Evolutionary conservation across 1,140 invertebrate species (phyloP).

Genomic region (Pseudobourletiella spinata): DNA sequence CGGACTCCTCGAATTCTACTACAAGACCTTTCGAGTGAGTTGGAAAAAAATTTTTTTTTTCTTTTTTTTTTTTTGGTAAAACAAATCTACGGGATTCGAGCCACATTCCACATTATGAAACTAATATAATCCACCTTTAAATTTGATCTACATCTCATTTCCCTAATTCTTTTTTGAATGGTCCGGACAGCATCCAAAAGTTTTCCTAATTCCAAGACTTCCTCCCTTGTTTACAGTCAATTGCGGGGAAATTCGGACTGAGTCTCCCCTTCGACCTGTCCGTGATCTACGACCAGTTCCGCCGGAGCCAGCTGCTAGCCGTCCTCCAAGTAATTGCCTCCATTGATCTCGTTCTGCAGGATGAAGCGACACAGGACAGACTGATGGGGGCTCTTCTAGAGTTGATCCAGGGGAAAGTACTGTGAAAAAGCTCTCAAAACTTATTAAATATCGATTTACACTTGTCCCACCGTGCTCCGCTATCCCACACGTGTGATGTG

Average conservation of each 20-base stretch:
- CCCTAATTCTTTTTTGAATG: no score
- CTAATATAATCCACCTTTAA: not conserved
- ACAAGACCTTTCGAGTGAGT: slow-evolving; percentile 40
- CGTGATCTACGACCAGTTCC: slow-evolving; percentile 47
- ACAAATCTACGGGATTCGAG: no score
- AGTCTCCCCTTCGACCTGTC: slow-evolving; percentile 10
- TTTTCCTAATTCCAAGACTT: no score
- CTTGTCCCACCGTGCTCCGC: no score
- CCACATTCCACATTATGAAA: no score
- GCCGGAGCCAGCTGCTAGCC: slow-evolving; percentile 58
- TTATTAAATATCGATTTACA: no score
- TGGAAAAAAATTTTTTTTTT: slow-evolving; percentile 41
- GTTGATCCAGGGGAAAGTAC: slow-evolving; percentile 11
- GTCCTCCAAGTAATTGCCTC: slow-evolving; percentile 65
- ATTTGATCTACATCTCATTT: not conserved
- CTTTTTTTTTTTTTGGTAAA: no score
- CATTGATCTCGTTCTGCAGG: slow-evolving; percentile 46
- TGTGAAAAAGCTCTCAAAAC: no score
- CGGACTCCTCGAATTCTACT: slow-evolving; percentile 58
- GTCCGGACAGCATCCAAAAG: no score
- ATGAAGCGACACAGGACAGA: slow-evolving; percentile 7
- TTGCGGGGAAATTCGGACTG: slow-evolving; percentile 44
- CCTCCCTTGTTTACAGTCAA: slow-evolving; percentile 6
- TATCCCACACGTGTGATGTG: no score
- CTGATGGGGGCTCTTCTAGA: slow-evolving; percentile 10